phyloP scores from a whole-genome alignment of 2,797 vertebrate species.

The Lemur catta region DNA sequence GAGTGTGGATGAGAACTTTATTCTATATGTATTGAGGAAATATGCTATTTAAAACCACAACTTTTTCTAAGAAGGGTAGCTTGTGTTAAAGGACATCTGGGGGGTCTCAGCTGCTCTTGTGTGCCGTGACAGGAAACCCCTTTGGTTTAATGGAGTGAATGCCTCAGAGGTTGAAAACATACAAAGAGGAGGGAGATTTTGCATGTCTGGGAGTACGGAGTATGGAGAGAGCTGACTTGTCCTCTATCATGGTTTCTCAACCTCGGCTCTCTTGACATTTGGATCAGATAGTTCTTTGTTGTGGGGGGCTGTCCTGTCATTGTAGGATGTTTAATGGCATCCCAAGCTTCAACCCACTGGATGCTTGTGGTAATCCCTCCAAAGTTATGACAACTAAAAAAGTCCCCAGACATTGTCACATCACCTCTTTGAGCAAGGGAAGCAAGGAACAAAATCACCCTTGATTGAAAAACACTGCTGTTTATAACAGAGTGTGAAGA shows the following conservation, averaged over 20 bases:
- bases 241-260: neutral
- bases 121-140: neutral
- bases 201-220: neutral
- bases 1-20: slow-evolving; percentile 63
- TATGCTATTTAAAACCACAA: slow-evolving; percentile 48
- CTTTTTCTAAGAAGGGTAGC: slow-evolving; percentile 45
- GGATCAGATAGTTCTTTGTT: neutral
- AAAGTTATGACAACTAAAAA: neutral
- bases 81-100: neutral
- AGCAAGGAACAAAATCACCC: neutral
- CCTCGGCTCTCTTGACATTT: neutral
- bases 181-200: neutral
- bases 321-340: neutral
- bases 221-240: neutral
- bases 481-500: neutral
- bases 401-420: neutral
- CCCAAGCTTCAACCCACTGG: neutral
- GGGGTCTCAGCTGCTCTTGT: neutral
- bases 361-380: neutral
- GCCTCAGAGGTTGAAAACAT: neutral
- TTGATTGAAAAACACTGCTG: neutral
- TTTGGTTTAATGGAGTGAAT: neutral
- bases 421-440: neutral
- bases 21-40: slow-evolving; percentile 61
- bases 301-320: neutral